These are phyloP conservation scores for Indri indri DNA, from an alignment of 2,113 vertebrate genomes.

Conservation along the genomic window DNA sequence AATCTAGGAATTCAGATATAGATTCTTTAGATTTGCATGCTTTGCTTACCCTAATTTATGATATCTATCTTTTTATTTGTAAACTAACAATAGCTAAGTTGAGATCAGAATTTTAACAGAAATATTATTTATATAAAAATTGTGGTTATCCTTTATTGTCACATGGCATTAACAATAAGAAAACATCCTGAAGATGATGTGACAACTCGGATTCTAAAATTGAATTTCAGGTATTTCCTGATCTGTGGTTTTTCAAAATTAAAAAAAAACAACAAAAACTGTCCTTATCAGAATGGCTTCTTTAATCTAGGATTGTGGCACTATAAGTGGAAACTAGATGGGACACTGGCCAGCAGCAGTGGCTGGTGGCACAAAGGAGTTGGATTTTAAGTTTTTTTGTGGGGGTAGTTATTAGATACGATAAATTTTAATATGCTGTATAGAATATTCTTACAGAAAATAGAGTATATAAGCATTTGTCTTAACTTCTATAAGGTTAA, in stretches of 20 bases:
- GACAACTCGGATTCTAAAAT: conserved; percentile 68
- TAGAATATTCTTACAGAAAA: not conserved
- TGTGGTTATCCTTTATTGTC: conserved; percentile 87
- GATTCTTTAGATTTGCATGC: conserved; percentile 99
- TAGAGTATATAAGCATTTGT: not conserved
- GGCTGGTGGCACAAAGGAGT: not conserved
- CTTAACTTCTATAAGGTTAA: not conserved
- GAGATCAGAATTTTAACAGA: conserved; percentile 88
- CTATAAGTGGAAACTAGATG: conserved; percentile 80
- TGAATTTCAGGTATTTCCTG: conserved; percentile 17
- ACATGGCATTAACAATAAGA: conserved; percentile 92
- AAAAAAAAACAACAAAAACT: conserved; percentile 3
- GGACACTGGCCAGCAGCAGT: not conserved
- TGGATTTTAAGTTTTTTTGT: not conserved
- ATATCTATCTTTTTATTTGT: conserved; percentile 90
- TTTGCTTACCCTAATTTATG: conserved; percentile 98
- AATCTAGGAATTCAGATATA: conserved; percentile 95
- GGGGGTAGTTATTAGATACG: not conserved
- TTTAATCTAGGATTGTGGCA: conserved; percentile 76
- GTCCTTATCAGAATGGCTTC: conserved; percentile 63
- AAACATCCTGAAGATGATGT: conserved; percentile 86
- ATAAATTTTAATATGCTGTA: not conserved
- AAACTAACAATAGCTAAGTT: conserved; percentile 93
- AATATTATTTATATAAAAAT: conserved; percentile 86
- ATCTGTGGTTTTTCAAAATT: conserved; percentile 39